Evolutionary conservation across 2,113 vertebrate species (phyloP), one percentile per base, ranked within the genome.

Genomic region (Tyto alba): DNA sequence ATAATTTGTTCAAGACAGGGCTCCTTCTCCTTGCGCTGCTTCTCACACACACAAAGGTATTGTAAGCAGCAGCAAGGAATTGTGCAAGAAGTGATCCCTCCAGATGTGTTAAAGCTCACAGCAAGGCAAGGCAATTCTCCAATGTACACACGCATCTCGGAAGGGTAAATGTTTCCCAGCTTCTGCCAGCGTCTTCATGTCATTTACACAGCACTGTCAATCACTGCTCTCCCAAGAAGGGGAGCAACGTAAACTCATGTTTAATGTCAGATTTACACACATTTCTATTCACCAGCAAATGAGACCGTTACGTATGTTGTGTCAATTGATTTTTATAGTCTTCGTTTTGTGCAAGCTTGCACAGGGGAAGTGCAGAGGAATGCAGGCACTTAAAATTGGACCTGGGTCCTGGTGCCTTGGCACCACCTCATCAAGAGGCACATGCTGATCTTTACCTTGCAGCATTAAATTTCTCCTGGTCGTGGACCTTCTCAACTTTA

Each of bases 161-260:
- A 96, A 89, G 94, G 85, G 95, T 96, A 97, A 97, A 97, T 94
- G 94, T 97, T 96, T 96, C 94, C 95, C 91, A 85, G 95, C 89
- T 85, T 90, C 90, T 93, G 13, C 79, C 16, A 9, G 82, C 57
- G 15, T 76, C 82, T 40, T 69, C 94, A 85, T 96, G 94, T 83
- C 97, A 97, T 97, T 97, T 97, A 96, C 96, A 97, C 96, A 97
- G 93, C 56, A 20, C 96, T 14, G 92, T 96, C 97, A 97, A 97
- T 97, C 96, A 97, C 71, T 9, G 91, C 67, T 69, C 94, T 97
- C 95, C 91, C 94, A 92, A 92, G 92, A 74, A 86, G 89, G 66
- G 72, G 80, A 97, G 90, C 90, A 83, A 74, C 45, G 93, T 89
- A 96, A 97, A 96, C 82, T 94, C 94, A 77, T 94, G 94, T 91